These are phyloP conservation scores for Papilio machaon DNA, from an alignment of 1,140 invertebrate genomes.

Conservation along the genomic window DNA sequence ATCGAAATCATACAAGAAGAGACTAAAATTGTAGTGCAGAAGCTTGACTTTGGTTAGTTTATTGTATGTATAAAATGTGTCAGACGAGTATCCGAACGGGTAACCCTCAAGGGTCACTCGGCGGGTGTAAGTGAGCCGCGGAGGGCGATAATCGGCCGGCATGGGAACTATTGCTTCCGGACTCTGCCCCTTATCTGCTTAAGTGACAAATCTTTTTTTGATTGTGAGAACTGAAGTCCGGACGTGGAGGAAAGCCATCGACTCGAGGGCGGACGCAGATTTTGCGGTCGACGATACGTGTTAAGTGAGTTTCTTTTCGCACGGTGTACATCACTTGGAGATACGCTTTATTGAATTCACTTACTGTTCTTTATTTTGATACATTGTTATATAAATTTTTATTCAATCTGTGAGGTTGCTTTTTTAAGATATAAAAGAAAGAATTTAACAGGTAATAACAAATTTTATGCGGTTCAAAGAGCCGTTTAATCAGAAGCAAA, in stretches of 20 bases:
- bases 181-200: conserved; percentile 59
- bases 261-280: conserved; percentile 42
- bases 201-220: conserved; percentile 81
- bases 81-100: conserved; percentile 57
- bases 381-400: not conserved
- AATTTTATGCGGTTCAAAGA: conserved; percentile 29
- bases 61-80: not conserved
- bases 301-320: conserved; percentile 37
- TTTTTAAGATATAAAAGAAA: not conserved
- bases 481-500: conserved; percentile 30
- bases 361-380: conserved; percentile 1
- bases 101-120: conserved; percentile 64
- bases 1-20: not conserved
- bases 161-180: conserved; percentile 74
- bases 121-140: conserved; percentile 67
- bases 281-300: conserved; percentile 39
- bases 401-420: not conserved
- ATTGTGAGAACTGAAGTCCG: conserved; percentile 74
- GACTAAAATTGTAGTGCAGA: too few species aligned
- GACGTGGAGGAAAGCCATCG: conserved; percentile 56
- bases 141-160: conserved; percentile 71
- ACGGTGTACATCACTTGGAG: conserved; percentile 30
- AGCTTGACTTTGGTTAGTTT: not conserved
- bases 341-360: conserved; percentile 21
- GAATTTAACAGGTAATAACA: conserved; percentile 27